Evolutionary conservation across 2,797 vertebrate genomes (phyloP), one percentile per base, ranked within the genome.

Genomic region (Limnodromus scolopaceus): DNA sequence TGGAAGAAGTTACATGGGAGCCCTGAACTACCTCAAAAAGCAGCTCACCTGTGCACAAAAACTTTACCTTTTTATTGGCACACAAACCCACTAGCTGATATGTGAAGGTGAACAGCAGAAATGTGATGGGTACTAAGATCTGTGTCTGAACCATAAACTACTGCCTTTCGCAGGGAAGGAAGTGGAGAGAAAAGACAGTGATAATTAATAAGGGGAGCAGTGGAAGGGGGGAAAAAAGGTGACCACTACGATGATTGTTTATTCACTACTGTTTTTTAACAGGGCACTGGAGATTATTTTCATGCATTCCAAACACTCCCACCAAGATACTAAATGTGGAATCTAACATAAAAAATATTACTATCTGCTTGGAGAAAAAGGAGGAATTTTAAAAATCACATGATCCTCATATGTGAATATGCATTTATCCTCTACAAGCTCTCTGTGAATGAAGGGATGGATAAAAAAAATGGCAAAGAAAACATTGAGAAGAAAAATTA

Each of bases 1-100:
- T 48, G 46, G 23, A 48, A 84, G 13, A 23, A 84, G 27, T 64
- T 55, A 70, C 54, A 79, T n/a, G 14, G 39, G 72, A 95, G 34
- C 38, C 60, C 71, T 30, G 14, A 95, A 86, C 39, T 58, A 86
- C 65, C 91, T 96, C 70, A 70, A 93, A 87, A 93, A 36, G 66
- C 74, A 84, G 17, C 38, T 91, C 65, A 38, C 28, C 46, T 46
- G 10, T 39, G 32, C 28, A 70, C 11, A 54, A 69, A 65, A 93
- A 84, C 32, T 57, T 78, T 28, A 70, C n/a, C 43, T 93, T 81
- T 66, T 51, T 61, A 75, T 43, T 78, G 72, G 27, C 22, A 76
- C 2, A 8, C 32, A 51, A 72, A 39, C n/a, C 36, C 16, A 41
- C 24, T 66, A 66, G 12, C 43, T 88, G 74, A 84, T 5, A 0